A percentile compares a stretch with the other conserved stretches of the same genome.
These are phyloP conservation scores for Notolabrus celidotus DNA, from an alignment of 2,797 vertebrate species.

Conservation along the genomic window DNA sequence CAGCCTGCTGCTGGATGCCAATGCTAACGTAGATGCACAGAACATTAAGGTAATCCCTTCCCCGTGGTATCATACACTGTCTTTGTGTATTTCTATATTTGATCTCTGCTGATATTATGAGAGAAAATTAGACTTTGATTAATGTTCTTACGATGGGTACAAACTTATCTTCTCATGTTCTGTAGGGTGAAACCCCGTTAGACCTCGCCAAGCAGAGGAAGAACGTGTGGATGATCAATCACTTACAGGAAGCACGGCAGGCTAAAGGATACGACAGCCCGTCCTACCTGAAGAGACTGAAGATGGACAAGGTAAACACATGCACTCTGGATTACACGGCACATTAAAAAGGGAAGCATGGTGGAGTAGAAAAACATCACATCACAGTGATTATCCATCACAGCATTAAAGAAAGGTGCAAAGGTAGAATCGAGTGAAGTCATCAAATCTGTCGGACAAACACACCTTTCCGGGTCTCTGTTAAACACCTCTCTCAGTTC, in stretches of 20 bases:
- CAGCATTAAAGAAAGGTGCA: not conserved
- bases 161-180: not conserved
- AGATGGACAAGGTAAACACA: slow-evolving; percentile 95
- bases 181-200: slow-evolving; percentile 96
- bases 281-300: slow-evolving; percentile 96
- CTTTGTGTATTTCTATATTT: no score
- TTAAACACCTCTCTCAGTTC: not conserved
- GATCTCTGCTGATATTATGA: no score
- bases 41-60: slow-evolving; percentile 92
- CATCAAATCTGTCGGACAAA: not conserved
- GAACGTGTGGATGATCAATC: slow-evolving; percentile 99
- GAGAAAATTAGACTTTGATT: no score
- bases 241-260: slow-evolving; percentile 97
- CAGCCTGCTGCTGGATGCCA: slow-evolving; percentile 96
- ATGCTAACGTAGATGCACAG: slow-evolving; percentile 96
- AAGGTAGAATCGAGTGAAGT: not conserved
- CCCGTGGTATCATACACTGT: not conserved
- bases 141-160: not conserved
- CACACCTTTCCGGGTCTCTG: not conserved
- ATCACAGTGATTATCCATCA: not conserved
- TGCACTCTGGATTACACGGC: no score
- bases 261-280: slow-evolving; percentile 99
- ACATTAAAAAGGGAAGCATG: not conserved
- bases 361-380: not conserved
- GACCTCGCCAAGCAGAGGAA: slow-evolving; percentile 99